Percentiles rank a stretch among this genome's conserved stretches.
Evolutionary conservation across 2,888 invertebrate species (phyloP).

Genomic region (Thyatira batis): DNA sequence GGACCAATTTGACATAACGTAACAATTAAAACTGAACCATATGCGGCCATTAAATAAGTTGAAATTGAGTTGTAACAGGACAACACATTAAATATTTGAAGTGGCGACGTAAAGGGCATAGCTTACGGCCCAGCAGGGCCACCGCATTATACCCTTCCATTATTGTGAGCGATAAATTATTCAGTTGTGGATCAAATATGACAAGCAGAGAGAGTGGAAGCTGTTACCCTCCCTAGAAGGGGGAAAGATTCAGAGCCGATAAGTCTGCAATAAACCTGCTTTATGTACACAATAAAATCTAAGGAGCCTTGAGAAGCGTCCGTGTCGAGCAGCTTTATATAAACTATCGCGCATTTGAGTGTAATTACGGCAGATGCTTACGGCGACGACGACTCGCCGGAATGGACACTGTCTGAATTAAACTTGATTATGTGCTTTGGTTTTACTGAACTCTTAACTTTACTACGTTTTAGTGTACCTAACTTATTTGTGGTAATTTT

Average conservation of each 20-base stretch:
- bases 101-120: background rate
- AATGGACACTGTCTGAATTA: background rate
- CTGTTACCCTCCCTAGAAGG: background rate
- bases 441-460: background rate
- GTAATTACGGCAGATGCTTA: background rate
- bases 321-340: slow-evolving; percentile 18
- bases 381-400: no score
- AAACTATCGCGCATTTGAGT: background rate
- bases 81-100: slow-evolving; percentile 1
- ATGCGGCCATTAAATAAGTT: background rate
- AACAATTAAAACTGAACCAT: no score
- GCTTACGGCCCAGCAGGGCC: background rate
- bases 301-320: slow-evolving; percentile 19
- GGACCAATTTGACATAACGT: no score
- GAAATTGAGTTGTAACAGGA: background rate
- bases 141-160: background rate
- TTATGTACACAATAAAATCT: slow-evolving; percentile 46
- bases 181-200: background rate
- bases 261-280: slow-evolving; percentile 47
- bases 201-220: background rate
- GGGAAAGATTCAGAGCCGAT: slow-evolving; percentile 28
- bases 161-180: slow-evolving; percentile 1
- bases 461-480: no score
- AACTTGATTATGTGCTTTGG: background rate
- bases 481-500: no score